Evolutionary conservation across 1,140 invertebrate genomes (phyloP), one percentile per base, ranked within the genome.

Genomic region (Heliothis virescens): DNA sequence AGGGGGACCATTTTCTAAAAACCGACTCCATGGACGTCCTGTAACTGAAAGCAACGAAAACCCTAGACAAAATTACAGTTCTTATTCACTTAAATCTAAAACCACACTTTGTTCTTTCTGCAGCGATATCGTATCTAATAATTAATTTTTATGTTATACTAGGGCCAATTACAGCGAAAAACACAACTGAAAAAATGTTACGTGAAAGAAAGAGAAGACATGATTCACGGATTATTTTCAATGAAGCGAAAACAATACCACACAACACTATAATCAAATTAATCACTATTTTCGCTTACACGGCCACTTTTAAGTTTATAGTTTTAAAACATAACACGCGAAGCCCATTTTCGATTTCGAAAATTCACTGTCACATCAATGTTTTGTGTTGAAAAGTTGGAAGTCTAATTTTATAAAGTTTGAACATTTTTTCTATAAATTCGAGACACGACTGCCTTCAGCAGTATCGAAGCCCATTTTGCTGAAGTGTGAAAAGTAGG

Each of bases 401-500:
- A 3, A 15, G 18, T 13, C 5, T 29, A 1, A 53, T 71, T 71
- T 52, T 26, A 71, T 7, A 26, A 53, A 52, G 10, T 1, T 26
- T 52, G 15, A 21, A n/a, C 67, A 71, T 72, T 72, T 18, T 55
- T 72, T 72, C 13, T 29, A 9, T 41, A 16, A 34, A n/a, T 41
- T 13, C 50, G 26, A 72, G 12, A 76, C 74, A 34, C 60, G 21
- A 65, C 74, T 76, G 59, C 48, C 26, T 63, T 65, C 18, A 76
- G 47, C 48, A n/a, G 48, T 76, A 53, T 34, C 48, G 48, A 63
- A 60, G 47, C 26, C 18, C n/a, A 65, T 53, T 65, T 63, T 53
- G 60, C 74, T 76, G 74, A 65, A 76, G 60, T 76, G 60, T 76
- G 60, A 76, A 76, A 76, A 76, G 41, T 67, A 52, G 13, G 16